Evolutionary conservation across 2,888 invertebrate species (phyloP).

Genomic region (Cryptophagus acutangulus): DNA sequence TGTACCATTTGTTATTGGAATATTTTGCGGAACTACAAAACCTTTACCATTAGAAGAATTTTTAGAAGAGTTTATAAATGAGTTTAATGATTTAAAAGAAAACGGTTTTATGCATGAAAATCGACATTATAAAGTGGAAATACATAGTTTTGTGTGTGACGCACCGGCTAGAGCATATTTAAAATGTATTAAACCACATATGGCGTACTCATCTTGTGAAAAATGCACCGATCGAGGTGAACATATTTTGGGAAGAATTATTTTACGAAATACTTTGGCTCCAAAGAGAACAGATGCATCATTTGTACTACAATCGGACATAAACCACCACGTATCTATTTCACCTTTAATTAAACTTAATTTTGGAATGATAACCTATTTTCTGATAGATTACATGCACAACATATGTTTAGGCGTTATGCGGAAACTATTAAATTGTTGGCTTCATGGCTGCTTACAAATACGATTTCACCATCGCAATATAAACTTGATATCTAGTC

Average conservation of each 20-base stretch:
- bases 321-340: constrained; percentile 3
- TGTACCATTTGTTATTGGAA: too few species aligned
- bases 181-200: not conserved
- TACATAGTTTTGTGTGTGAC: not conserved
- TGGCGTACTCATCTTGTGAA: not conserved
- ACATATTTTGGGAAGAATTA: not conserved
- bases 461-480: constrained; percentile 9
- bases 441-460: constrained; percentile 9
- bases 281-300: not conserved
- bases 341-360: constrained; percentile 9
- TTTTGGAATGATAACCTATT: constrained; percentile 10
- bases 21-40: too few species aligned
- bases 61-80: too few species aligned
- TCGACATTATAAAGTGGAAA: not conserved
- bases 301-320: constrained; percentile 2
- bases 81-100: too few species aligned
- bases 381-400: constrained; percentile 17
- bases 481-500: constrained; percentile 9
- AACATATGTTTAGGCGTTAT: constrained; percentile 12
- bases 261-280: not conserved
- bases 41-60: too few species aligned
- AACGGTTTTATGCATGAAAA: too few species aligned
- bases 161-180: not conserved
- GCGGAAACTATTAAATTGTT: constrained; percentile 12
- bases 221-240: not conserved